A percentile compares a stretch with the other conserved stretches of the same genome.
These are phyloP conservation scores for Salvator merianae DNA, from an alignment of 2,113 vertebrate species.

Conservation along the genomic window DNA sequence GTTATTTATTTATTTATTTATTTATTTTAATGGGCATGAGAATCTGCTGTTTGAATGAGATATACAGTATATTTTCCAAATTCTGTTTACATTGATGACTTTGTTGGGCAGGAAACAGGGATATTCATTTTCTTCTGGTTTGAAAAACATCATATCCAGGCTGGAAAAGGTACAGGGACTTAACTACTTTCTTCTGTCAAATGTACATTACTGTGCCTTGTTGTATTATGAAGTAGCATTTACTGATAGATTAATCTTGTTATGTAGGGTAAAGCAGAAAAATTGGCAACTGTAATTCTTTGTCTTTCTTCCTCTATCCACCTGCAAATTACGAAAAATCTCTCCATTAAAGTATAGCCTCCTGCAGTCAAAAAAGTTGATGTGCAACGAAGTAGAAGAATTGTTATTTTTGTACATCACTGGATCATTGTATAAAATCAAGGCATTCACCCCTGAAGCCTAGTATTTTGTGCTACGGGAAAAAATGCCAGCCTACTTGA, in stretches of 20 bases:
- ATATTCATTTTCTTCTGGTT: not conserved
- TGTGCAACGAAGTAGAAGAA: conserved; percentile 59
- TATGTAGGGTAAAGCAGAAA: not conserved
- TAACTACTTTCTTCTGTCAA: not conserved
- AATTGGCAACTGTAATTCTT: not conserved
- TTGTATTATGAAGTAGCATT: not conserved
- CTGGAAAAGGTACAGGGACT: not conserved
- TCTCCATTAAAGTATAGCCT: not conserved
- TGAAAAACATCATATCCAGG: not conserved
- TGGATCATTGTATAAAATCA: conserved; percentile 66
- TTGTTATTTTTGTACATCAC: conserved; percentile 79
- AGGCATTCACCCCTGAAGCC: conserved; percentile 36
- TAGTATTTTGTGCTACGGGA: not conserved
- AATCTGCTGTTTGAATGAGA: not conserved
- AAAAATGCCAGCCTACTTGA: not conserved
- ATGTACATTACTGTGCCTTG: not conserved
- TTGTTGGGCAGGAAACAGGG: too few relatives aligned
- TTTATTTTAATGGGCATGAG: not conserved
- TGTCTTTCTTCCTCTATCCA: not conserved
- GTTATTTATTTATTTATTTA: too few relatives aligned
- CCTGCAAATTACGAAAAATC: not conserved
- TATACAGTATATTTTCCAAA: not conserved
- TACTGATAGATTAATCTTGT: not conserved
- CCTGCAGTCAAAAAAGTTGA: conserved; percentile 54
- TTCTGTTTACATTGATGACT: not conserved